Percentiles rank a stretch among this genome's conserved stretches.
Conservation (phyloP, 1,140 invertebrate species). For the Brachionus angularis region DNA sequence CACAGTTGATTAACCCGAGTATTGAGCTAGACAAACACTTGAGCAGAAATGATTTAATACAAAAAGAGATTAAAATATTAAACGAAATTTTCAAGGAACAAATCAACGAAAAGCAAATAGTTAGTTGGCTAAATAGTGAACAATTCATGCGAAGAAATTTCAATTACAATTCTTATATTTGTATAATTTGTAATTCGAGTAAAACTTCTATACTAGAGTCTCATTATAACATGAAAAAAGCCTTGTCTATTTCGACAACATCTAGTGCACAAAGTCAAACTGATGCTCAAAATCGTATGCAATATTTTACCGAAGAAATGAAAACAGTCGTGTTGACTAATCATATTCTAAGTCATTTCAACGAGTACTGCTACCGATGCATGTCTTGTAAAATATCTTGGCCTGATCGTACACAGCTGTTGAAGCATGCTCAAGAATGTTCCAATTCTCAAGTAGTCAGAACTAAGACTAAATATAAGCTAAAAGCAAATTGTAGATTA, state of each 20-base stretch:
- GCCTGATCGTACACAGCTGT: constrained; percentile 38
- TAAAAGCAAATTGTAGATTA: constrained; percentile 35
- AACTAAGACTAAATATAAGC: constrained; percentile 42
- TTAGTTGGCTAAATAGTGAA: constrained; percentile 37
- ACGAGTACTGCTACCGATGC: constrained; percentile 39
- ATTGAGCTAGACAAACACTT: neutral
- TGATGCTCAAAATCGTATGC: neutral
- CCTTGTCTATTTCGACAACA: neutral
- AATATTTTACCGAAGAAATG: constrained; percentile 36
- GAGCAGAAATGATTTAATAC: constrained; percentile 1
- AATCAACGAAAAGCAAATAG: constrained; percentile 40
- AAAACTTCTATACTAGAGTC: constrained; percentile 24
- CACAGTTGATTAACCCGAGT: neutral
- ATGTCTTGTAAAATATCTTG: constrained; percentile 43
- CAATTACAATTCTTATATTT: constrained; percentile 35
- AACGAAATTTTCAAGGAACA: constrained; percentile 40
- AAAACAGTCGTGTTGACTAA: constrained; percentile 39
- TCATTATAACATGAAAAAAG: constrained; percentile 25
- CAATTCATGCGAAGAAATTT: constrained; percentile 26
- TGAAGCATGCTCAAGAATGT: constrained; percentile 41
- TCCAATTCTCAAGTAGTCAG: constrained; percentile 37
- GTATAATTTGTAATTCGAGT: constrained; percentile 23
- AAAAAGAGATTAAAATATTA: constrained; percentile 24
- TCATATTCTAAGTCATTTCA: constrained; percentile 34
- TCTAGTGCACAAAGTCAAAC: neutral